Percentiles rank a stretch among this genome's conserved stretches.
Evolutionary conservation across 2,797 vertebrate species (phyloP).

Genomic region (Arctocebus calabarensis): DNA sequence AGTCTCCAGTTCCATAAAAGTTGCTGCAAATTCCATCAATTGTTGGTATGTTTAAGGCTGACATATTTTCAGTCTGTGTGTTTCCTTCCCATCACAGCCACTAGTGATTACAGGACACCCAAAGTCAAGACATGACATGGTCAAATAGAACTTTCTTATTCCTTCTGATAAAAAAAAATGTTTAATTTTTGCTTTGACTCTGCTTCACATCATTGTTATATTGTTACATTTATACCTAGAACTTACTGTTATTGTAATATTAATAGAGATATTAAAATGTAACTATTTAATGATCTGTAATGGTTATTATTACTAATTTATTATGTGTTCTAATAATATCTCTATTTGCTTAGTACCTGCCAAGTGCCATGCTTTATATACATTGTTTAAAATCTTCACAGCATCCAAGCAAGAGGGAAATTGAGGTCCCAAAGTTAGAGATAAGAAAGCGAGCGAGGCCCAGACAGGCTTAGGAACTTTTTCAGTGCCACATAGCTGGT

Average conservation of each 20-base stretch:
- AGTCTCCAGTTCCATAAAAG: background rate
- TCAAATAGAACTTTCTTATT: background rate
- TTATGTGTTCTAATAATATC: background rate
- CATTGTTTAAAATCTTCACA: constrained; percentile 35
- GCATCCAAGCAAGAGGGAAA: background rate
- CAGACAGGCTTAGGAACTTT: background rate
- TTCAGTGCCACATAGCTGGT: background rate
- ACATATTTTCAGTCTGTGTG: constrained; percentile 42
- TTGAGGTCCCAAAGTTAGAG: background rate
- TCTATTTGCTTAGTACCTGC: background rate
- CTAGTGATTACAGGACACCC: background rate
- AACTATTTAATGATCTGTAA: background rate
- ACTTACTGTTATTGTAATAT: background rate
- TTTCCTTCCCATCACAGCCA: constrained; percentile 38
- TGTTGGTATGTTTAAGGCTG: constrained; percentile 11
- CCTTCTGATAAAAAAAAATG: constrained; percentile 2
- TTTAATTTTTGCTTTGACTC: constrained; percentile 21
- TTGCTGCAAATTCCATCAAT: background rate
- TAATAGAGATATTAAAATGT: background rate
- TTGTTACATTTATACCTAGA: background rate
- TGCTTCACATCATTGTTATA: background rate
- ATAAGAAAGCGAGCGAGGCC: background rate
- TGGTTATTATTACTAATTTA: background rate
- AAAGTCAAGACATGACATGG: background rate
- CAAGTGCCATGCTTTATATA: background rate